Evolutionary conservation across 2,113 vertebrate genomes (phyloP), one percentile per base, ranked within the genome.

Genomic region (Myrmecophaga tridactyla): DNA sequence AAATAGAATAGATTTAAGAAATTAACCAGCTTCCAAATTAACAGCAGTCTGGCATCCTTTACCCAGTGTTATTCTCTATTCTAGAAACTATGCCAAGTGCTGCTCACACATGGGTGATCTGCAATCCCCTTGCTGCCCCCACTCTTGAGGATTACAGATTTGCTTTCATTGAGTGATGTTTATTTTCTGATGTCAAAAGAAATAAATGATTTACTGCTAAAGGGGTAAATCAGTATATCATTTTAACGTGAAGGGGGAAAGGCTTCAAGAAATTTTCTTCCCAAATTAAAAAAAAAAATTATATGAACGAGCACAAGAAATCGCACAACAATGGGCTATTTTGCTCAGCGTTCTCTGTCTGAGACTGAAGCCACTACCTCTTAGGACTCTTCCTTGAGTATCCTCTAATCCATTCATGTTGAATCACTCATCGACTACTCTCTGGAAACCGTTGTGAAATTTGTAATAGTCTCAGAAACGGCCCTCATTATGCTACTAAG

Each of bases 181-280:
- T 96, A 92, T 80, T 94, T 94, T 92, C 72, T 94, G 65, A 62
- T 65, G 86, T 48, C 29, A 65, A 56, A 82, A 94, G 31, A 88
- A 94, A 89, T 18, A 72, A 92, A 92, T 51, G 46, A 58, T 51
- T 46, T 65, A 48, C 7, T 70, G 31, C 39, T 73, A 43, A 82
- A 60, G 39, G 13, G 4, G n/a, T 5, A 67, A n/a, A 89, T 63
- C 51, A 23, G 6, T 41, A 62, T 89, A 93, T 96, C 48, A 86
- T 94, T 80, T 90, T 86, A 91, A 90, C 18, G 27, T 48, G 48
- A 56, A 46, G 34, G 53, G 27, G 20, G 56, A 43, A 60, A 75
- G 41, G 48, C 25, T 15, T 89, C 53, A 53, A 82, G 56, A 92
- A 80, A 77, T 36, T 62, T 72, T 14, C 60, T 69, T 84, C 8